These are phyloP conservation scores for Microcebus jonahi DNA, from an alignment of 2,113 vertebrate species.

Conservation along the genomic window DNA sequence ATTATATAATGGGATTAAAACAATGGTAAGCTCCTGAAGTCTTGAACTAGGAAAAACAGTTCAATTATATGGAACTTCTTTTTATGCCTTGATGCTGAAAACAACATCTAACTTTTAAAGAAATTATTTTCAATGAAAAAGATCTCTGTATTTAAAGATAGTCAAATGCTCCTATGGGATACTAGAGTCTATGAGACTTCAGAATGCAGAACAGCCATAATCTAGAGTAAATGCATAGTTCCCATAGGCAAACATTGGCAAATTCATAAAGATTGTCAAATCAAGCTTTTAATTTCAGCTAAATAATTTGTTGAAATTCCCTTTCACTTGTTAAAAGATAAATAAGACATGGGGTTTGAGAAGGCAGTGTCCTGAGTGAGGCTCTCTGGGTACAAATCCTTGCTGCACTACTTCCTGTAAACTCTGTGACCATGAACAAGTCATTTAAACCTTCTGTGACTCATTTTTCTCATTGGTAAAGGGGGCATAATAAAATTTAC, in stretches of 20 bases:
- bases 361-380: background rate
- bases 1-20: background rate
- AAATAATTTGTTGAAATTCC: background rate
- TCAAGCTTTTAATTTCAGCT: constrained; percentile 27
- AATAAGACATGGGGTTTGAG: background rate
- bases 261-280: background rate
- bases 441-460: background rate
- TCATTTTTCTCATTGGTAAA: background rate
- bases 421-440: background rate
- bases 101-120: background rate
- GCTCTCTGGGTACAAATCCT: background rate
- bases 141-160: background rate
- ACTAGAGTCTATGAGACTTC: background rate
- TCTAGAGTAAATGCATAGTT: background rate
- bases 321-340: background rate
- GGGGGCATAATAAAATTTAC: background rate
- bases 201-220: background rate
- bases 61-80: background rate
- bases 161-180: background rate
- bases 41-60: background rate
- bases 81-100: background rate
- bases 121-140: background rate
- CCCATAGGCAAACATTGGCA: background rate
- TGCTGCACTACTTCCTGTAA: background rate
- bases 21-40: background rate